Percentiles rank a stretch among this genome's conserved stretches.
These are phyloP conservation scores for Baccha elongata DNA, from an alignment of 2,888 invertebrate species.

Conservation along the genomic window DNA sequence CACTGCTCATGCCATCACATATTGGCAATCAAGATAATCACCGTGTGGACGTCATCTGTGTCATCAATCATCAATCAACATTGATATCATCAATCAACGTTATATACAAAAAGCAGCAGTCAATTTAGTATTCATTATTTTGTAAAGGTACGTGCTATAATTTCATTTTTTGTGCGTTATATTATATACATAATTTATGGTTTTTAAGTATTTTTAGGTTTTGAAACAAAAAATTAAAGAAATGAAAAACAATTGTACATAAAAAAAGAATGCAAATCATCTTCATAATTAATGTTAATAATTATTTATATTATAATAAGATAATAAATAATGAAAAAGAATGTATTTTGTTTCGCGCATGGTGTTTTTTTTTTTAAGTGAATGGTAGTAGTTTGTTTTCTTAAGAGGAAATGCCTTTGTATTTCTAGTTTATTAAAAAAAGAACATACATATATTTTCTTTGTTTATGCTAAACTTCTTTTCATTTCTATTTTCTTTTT, in stretches of 20 bases:
- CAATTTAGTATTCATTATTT: no score
- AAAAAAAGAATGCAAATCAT: slow-evolving; percentile 68
- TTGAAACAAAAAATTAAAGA: slow-evolving; percentile 45
- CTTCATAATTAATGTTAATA: slow-evolving; percentile 60
- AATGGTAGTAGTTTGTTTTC: no score
- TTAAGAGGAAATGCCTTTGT: slow-evolving; percentile 63
- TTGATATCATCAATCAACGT: no score
- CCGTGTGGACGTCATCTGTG: no score
- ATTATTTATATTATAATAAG: slow-evolving; percentile 64
- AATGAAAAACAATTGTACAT: slow-evolving; percentile 67
- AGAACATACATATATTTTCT: slow-evolving; percentile 77
- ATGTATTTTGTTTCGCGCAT: slow-evolving; percentile 65
- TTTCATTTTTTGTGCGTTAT: no score
- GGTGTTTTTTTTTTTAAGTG: slow-evolving; percentile 38
- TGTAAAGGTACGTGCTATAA: no score
- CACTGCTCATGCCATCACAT: no score
- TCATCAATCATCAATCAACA: no score
- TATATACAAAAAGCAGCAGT: no score
- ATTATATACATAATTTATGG: no score
- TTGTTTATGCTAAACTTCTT: slow-evolving; percentile 71
- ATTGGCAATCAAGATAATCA: no score
- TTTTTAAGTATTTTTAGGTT: slow-evolving; percentile 62
- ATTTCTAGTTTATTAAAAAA: slow-evolving; percentile 61
- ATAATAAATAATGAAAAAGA: slow-evolving; percentile 73
- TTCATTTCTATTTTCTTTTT: slow-evolving; percentile 50